phyloP scores from a whole-genome alignment of 2,888 invertebrate species.

The Drosophila helvetica region DNA sequence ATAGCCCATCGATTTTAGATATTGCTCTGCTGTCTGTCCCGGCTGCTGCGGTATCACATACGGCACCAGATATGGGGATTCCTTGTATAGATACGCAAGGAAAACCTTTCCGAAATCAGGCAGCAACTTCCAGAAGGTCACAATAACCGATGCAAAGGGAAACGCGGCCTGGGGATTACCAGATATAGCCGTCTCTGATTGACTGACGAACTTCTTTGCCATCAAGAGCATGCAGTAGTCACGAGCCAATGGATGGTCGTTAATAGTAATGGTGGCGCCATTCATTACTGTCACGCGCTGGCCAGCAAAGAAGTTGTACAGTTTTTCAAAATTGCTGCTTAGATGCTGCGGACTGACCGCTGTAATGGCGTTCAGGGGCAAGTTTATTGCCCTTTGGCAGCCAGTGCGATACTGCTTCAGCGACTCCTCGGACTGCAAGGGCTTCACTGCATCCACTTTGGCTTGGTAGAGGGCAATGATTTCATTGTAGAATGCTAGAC shows the following conservation, averaged over 20 bases:
- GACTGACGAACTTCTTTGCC: no score
- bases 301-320: slow-evolving; percentile 89
- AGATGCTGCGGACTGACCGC: slow-evolving; percentile 89
- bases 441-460: slow-evolving; percentile 86
- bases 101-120: slow-evolving; percentile 92
- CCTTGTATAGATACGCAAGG: slow-evolving; percentile 90
- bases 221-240: no score
- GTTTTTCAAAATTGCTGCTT: slow-evolving; percentile 88
- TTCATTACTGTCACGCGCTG: slow-evolving; percentile 87
- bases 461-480: slow-evolving; percentile 86
- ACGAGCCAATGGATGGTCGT: slow-evolving; percentile 90
- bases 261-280: slow-evolving; percentile 86
- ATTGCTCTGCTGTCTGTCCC: slow-evolving; percentile 90
- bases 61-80: slow-evolving; percentile 94
- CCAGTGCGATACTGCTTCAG: slow-evolving; percentile 92
- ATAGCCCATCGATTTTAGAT: slow-evolving; percentile 88
- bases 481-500: slow-evolving; percentile 86
- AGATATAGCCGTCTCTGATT: slow-evolving; percentile 93
- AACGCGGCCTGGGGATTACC: slow-evolving; percentile 94
- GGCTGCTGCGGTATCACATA: slow-evolving; percentile 89
- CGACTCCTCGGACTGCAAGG: slow-evolving; percentile 86
- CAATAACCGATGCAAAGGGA: slow-evolving; percentile 91
- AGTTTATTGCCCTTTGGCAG: slow-evolving; percentile 93
- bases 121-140: slow-evolving; percentile 91
- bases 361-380: slow-evolving; percentile 94